phyloP scores from a whole-genome alignment of 2,888 invertebrate species.

The Agonopterix arenella region DNA sequence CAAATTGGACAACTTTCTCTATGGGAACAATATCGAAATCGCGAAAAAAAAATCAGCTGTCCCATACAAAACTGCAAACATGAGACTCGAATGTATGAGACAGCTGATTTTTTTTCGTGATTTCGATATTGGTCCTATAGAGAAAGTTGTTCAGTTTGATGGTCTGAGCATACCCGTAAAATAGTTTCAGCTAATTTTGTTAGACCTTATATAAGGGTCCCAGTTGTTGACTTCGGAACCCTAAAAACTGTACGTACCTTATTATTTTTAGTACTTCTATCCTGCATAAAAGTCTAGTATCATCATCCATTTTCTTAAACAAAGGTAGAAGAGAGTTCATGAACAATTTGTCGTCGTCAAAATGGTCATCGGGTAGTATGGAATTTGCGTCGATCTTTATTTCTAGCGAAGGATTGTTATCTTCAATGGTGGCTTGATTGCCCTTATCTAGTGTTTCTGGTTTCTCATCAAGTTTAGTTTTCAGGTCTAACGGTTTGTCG shows the following conservation, averaged over 20 bases:
- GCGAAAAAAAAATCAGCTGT: no score
- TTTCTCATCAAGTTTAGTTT: conserved; percentile 39
- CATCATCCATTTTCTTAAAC: conserved; percentile 67
- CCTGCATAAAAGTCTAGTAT: conserved; percentile 54
- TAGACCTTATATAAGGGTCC: no score
- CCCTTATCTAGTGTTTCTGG: conserved; percentile 45
- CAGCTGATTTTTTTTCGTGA: no score
- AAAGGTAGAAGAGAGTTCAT: conserved; percentile 64
- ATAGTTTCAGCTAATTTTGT: no score
- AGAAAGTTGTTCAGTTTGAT: no score
- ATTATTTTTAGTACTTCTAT: conserved; percentile 66
- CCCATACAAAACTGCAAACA: no score
- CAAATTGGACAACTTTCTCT: no score
- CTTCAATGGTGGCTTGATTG: conserved; percentile 41
- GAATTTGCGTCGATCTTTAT: conserved; percentile 62
- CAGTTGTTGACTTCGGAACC: no score
- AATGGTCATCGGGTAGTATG: conserved; percentile 61
- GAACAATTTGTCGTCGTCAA: conserved; percentile 61
- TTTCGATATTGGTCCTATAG: no score
- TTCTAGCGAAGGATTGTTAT: conserved; percentile 41
- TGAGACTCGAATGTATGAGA: no score
- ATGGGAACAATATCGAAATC: no score
- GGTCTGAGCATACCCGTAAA: no score
- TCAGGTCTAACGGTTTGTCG: conserved; percentile 53
- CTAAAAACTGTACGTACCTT: conserved; percentile 13